Conservation (phyloP, 2,797 vertebrate genomes). For the Thunnus albacares region DNA sequence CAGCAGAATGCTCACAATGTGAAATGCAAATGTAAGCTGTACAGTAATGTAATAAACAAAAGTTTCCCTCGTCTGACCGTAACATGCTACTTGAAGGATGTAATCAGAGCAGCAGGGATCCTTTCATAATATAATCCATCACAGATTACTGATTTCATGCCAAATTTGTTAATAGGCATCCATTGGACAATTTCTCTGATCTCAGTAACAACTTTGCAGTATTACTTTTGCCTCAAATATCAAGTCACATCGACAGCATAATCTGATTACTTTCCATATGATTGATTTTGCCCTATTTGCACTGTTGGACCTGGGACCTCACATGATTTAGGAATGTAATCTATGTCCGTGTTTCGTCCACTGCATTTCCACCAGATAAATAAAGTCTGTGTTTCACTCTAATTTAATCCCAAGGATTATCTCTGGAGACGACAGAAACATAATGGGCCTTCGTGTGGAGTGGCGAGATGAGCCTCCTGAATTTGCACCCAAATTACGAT, state of each 20-base stretch:
- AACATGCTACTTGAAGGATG: slow-evolving; percentile 8
- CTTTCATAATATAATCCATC: slow-evolving; percentile 29
- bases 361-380: slow-evolving; percentile 34
- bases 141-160: slow-evolving; percentile 30
- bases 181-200: slow-evolving; percentile 6
- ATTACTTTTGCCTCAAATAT: neutral
- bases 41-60: neutral
- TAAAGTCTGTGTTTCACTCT: slow-evolving; percentile 39
- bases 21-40: slow-evolving; percentile 20
- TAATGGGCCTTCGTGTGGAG: slow-evolving; percentile 50
- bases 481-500: slow-evolving; percentile 50
- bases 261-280: slow-evolving; percentile 1
- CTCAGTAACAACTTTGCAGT: neutral
- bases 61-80: slow-evolving; percentile 15
- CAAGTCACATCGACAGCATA: slow-evolving; percentile 16
- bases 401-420: slow-evolving; percentile 61
- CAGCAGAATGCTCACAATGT: neutral
- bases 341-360: slow-evolving; percentile 8
- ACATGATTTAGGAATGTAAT: slow-evolving; percentile 28
- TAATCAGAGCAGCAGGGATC: slow-evolving; percentile 11
- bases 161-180: slow-evolving; percentile 21
- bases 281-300: slow-evolving; percentile 18
- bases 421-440: slow-evolving; percentile 40
- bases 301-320: neutral
- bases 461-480: slow-evolving; percentile 41